Evolutionary conservation across 2,113 vertebrate species (phyloP).

Genomic region (Pelecanus crispus): DNA sequence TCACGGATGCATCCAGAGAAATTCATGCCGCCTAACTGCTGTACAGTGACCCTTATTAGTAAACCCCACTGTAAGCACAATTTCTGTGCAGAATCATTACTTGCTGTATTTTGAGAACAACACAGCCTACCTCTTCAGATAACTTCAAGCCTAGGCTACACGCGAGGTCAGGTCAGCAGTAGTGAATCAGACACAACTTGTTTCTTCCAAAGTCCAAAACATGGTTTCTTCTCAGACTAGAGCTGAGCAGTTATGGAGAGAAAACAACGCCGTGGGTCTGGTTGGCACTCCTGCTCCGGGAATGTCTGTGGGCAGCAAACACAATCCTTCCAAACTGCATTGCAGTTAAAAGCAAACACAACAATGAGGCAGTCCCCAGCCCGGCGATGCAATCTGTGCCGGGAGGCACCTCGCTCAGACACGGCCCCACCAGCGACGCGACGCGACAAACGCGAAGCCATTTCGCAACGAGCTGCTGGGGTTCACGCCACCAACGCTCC

Average conservation of each 20-base stretch:
- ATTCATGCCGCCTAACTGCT: neutral
- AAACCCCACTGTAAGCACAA: neutral
- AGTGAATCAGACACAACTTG: neutral
- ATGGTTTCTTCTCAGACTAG: neutral
- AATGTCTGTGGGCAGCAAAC: neutral
- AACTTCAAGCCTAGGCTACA: neutral
- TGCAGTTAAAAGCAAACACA: neutral
- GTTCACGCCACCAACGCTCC: rapidly evolving
- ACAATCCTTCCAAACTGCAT: neutral
- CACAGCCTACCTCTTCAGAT: neutral
- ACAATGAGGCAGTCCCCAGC: neutral
- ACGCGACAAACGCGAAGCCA: rapidly evolving
- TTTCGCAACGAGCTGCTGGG: rapidly evolving
- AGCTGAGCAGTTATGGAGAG: neutral
- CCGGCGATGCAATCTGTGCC: neutral
- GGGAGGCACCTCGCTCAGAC: neutral
- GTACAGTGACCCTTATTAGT: neutral
- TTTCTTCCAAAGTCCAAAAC: neutral
- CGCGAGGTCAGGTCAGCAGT: neutral
- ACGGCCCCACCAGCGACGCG: neutral
- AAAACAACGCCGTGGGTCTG: rapidly evolving
- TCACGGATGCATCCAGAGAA: neutral
- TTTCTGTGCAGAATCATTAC: neutral
- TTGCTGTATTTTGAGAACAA: neutral
- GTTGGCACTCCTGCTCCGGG: neutral